Evolutionary conservation across 2,113 vertebrate species (phyloP).

Genomic region (Cavia porcellus): DNA sequence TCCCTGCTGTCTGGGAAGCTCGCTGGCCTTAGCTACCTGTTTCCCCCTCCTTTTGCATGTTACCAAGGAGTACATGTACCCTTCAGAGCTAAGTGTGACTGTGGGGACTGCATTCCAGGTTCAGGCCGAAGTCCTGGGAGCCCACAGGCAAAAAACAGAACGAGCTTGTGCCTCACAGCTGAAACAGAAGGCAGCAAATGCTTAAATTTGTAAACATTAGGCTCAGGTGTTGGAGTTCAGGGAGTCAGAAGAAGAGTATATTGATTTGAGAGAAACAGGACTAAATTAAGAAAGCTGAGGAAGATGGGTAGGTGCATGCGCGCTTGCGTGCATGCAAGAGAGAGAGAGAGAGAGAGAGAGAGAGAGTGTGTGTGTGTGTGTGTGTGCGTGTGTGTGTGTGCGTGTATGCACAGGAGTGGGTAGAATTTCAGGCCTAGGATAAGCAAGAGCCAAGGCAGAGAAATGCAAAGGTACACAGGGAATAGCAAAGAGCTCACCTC

Average conservation of each 20-base stretch:
- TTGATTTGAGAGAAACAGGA: neutral
- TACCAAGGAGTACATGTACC: neutral
- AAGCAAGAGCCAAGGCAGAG: neutral
- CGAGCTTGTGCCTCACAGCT: neutral
- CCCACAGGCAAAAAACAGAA: neutral
- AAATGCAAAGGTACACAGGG: neutral
- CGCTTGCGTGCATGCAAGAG: too few species aligned
- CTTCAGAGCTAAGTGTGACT: neutral
- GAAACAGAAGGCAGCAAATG: neutral
- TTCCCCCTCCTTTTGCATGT: too few species aligned
- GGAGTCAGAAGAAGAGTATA: neutral
- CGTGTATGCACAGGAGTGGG: too few species aligned
- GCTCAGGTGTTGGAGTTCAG: neutral
- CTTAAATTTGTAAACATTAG: neutral
- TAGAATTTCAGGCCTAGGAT: neutral
- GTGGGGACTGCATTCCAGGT: neutral
- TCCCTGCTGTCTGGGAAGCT: neutral
- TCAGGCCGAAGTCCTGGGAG: neutral
- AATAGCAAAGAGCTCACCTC: neutral
- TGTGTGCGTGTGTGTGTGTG: neutral
- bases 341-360: too few species aligned
- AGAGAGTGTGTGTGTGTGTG: too few species aligned
- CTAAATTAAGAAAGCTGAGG: neutral
- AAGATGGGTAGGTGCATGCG: neutral
- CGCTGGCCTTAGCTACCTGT: neutral